These are phyloP conservation scores for Anolis carolinensis DNA, from an alignment of 2,113 vertebrate genomes.

Conservation along the genomic window DNA sequence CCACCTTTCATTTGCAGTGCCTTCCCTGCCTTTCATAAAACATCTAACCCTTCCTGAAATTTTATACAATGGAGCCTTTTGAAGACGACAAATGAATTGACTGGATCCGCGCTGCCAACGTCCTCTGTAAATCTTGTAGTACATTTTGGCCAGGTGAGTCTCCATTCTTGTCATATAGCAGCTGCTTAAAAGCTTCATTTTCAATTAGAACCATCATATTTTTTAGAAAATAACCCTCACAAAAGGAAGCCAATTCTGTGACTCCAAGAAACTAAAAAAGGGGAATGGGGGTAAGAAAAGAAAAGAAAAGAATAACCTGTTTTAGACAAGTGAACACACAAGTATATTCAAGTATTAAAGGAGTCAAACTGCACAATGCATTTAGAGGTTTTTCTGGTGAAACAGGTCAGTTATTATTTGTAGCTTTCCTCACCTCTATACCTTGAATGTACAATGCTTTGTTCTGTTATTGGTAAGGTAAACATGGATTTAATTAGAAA, in stretches of 20 bases:
- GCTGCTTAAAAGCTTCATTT: conserved; percentile 94
- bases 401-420: too few species aligned
- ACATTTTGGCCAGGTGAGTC: conserved; percentile 87
- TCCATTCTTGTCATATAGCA: conserved; percentile 88
- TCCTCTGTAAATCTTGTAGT: conserved; percentile 93
- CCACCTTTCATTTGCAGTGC: conserved; percentile 56
- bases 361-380: neutral
- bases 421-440: too few species aligned
- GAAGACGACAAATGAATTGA: conserved; percentile 98
- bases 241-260: conserved; percentile 90
- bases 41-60: conserved; percentile 21
- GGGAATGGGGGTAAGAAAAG: conserved; percentile 49
- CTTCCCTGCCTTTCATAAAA: conserved; percentile 19
- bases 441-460: too few species aligned
- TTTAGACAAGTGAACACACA: neutral
- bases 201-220: conserved; percentile 98
- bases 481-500: too few species aligned
- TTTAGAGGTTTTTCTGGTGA: too few species aligned
- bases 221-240: conserved; percentile 97
- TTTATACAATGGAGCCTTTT: conserved; percentile 95
- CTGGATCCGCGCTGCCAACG: conserved; percentile 90
- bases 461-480: too few species aligned
- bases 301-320: neutral
- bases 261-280: conserved; percentile 88
- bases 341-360: neutral